These are phyloP conservation scores for Drosophila lacicola DNA, from an alignment of 2,888 invertebrate genomes.

Conservation along the genomic window DNA sequence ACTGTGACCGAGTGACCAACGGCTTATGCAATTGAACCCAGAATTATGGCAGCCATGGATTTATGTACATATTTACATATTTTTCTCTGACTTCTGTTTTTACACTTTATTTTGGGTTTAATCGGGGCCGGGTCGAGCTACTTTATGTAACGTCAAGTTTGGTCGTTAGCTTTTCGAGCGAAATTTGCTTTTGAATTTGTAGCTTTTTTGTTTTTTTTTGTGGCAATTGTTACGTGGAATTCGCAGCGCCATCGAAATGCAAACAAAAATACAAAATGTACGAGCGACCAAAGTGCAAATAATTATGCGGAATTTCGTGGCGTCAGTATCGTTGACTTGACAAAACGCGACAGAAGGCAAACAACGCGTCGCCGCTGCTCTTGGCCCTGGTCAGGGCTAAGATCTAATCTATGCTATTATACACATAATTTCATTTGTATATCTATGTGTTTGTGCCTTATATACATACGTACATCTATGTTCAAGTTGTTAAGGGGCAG, in stretches of 20 bases:
- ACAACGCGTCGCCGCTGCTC: slow-evolving; percentile 11
- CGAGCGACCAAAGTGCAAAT: slow-evolving; percentile 52
- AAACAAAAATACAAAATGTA: slow-evolving; percentile 37
- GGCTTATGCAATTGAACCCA: slow-evolving; percentile 58
- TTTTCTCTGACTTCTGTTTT: not conserved
- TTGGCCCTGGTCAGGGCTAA: slow-evolving; percentile 48
- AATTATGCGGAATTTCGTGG: slow-evolving; percentile 50
- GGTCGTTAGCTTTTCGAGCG: slow-evolving; percentile 19
- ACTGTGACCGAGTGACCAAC: slow-evolving; percentile 60
- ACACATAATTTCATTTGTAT: not conserved
- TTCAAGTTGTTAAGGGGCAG: no score
- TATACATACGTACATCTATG: not conserved
- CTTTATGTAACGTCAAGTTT: slow-evolving; percentile 40
- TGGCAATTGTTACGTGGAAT: slow-evolving; percentile 50
- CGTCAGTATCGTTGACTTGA: slow-evolving; percentile 45
- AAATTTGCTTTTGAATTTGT: slow-evolving; percentile 14
- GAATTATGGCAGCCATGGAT: slow-evolving; percentile 46
- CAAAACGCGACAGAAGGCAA: slow-evolving; percentile 18
- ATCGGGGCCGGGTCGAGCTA: slow-evolving; percentile 18
- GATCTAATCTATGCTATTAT: slow-evolving; percentile 22
- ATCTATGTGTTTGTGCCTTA: no score
- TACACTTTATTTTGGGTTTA: slow-evolving; percentile 12
- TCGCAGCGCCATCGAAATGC: slow-evolving; percentile 56
- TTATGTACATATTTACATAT: slow-evolving; percentile 13
- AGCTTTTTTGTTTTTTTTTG: slow-evolving; percentile 31